Base-by-base conservation (phyloP, 2,113 vertebrate species). In the Oreochromis niloticus region DNA sequence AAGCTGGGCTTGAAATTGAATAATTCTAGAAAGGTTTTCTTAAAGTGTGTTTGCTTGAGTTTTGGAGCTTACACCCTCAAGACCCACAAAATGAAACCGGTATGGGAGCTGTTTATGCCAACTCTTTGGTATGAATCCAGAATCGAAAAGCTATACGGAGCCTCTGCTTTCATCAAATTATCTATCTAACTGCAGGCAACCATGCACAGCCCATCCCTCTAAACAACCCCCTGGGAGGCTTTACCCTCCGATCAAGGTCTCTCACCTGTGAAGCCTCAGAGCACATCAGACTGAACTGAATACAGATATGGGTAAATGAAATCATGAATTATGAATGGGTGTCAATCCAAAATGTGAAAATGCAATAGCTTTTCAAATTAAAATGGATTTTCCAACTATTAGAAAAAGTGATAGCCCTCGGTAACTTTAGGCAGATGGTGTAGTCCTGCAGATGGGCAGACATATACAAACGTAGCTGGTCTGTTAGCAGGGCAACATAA, bases 301-400 rank as follows among this genome's bases (percentile, higher is more conserved):
- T 88, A 89, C 82, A 91, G 56, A 90, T 92, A 92, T 85, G 84
- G 92, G 73, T 92, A 95, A 96, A 95, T 95, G 93, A 95, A 78
- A 94, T 89, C 92, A 95, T 96, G 91, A 94, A 96, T 95, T 94
- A 95, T 96, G 87, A 95, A 96, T 95, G 90, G 90, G 89, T 83
- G 90, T 88, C 94, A 94, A 95, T 95, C 88, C 93, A 81, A 92
- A 92, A 94, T 43, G 71, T 90, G 89, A 84, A 85, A 94, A 88
- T 66, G 88, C 93, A 92, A 94, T 94, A 90, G 86, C 88, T 85
- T 93, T 94, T 89, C 54, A 88, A 94, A 95, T 92, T 93, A 86
- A 87, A 87, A 95, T 90, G 61, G 82, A 89, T 94, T 91, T 93
- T 88, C 46, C 39, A 63, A 68, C 85, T 73, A 88, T 78, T 59